Evolutionary conservation across 2,888 invertebrate species (phyloP).

Genomic region (Sinodicranocentrus sp.): DNA sequence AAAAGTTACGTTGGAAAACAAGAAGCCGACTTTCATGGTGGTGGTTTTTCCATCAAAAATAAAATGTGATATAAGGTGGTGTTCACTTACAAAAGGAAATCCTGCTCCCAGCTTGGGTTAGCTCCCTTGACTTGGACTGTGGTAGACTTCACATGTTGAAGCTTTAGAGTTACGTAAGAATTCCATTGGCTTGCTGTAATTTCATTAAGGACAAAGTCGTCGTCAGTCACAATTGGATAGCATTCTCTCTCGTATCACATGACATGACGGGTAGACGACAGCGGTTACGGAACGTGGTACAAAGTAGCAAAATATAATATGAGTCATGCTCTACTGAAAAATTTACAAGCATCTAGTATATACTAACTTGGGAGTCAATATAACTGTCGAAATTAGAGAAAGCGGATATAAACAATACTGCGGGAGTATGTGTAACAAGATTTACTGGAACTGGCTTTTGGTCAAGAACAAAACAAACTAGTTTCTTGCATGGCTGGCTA

Average conservation of each 20-base stretch:
- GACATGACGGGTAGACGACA: neutral
- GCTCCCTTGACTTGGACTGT: constrained; percentile 98
- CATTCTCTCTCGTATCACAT: too few relatives aligned
- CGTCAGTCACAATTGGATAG: neutral
- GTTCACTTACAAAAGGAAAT: constrained; percentile 97
- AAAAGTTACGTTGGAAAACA: neutral
- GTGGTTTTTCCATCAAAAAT: too few relatives aligned
- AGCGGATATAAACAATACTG: too few relatives aligned
- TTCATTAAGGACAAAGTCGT: constrained; percentile 1
- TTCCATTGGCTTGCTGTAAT: constrained; percentile 91
- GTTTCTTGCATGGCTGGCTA: constrained; percentile 11
- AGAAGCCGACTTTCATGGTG: constrained; percentile 19
- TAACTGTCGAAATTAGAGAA: too few relatives aligned
- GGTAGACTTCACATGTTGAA: constrained; percentile 98
- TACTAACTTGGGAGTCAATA: too few relatives aligned
- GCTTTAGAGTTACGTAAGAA: constrained; percentile 97
- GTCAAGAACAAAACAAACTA: neutral
- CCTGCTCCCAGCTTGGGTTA: constrained; percentile 98
- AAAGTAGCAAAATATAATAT: neutral
- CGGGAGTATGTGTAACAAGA: too few relatives aligned
- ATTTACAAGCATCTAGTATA: too few relatives aligned
- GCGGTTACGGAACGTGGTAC: constrained; percentile 31
- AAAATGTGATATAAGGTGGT: neutral
- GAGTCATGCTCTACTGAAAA: too few relatives aligned
- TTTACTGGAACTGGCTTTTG: neutral